phyloP scores from a whole-genome alignment of 2,888 invertebrate species.

The Megamerina dolium region DNA sequence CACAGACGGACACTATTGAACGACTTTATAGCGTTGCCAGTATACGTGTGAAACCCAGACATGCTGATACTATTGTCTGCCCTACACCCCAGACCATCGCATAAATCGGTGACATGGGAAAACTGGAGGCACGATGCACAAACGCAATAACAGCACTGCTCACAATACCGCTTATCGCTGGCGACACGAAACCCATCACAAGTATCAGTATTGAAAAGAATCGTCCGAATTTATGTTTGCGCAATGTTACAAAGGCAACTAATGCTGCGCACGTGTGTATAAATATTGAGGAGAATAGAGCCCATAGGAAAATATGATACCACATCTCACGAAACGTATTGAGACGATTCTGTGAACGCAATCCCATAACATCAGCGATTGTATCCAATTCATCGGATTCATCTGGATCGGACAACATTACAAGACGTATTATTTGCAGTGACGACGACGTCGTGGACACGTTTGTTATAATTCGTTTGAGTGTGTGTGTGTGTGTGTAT shows the following conservation, averaged over 20 bases:
- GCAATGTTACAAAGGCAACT: slow-evolving; percentile 83
- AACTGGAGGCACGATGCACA: slow-evolving; percentile 83
- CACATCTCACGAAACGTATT: slow-evolving; percentile 86
- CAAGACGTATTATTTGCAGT: slow-evolving; percentile 21
- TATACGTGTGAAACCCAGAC: slow-evolving; percentile 88
- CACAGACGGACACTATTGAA: too few species aligned
- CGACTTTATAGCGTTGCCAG: slow-evolving; percentile 85
- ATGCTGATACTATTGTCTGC: slow-evolving; percentile 82
- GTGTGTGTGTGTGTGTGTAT: too few species aligned
- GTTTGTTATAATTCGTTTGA: too few species aligned
- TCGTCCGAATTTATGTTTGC: slow-evolving; percentile 92
- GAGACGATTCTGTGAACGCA: slow-evolving; percentile 60
- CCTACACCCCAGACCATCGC: slow-evolving; percentile 93
- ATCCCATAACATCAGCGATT: slow-evolving; percentile 62
- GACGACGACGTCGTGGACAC: slow-evolving; percentile 12
- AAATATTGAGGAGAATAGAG: slow-evolving; percentile 86
- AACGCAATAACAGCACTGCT: slow-evolving; percentile 91
- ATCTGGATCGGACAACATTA: slow-evolving; percentile 42
- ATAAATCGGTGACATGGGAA: slow-evolving; percentile 85
- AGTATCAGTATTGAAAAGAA: slow-evolving; percentile 85
- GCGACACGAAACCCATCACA: slow-evolving; percentile 83
- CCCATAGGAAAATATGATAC: slow-evolving; percentile 96
- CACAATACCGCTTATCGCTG: slow-evolving; percentile 80
- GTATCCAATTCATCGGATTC: slow-evolving; percentile 58
- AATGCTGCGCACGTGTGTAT: slow-evolving; percentile 87